Conservation (phyloP, 2,888 invertebrate species). For the Strigamia crassipes region DNA sequence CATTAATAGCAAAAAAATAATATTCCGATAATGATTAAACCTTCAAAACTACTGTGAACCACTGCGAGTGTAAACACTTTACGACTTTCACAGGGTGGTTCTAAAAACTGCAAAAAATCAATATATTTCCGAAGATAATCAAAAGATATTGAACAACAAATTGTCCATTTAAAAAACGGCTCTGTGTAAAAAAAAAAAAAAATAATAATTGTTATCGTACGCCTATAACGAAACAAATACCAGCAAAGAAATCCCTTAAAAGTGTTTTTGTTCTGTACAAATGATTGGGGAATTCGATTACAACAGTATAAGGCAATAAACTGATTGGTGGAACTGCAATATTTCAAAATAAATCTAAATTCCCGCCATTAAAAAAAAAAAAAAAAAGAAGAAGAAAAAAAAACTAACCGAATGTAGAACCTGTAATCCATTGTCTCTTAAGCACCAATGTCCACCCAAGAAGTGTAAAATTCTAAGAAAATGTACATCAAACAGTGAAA, state of each 20-base stretch:
- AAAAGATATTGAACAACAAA: background rate
- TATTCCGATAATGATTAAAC: background rate
- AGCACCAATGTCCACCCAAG: background rate
- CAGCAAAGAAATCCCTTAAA: background rate
- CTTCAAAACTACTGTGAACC: background rate
- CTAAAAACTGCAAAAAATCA: background rate
- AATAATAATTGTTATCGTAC: background rate
- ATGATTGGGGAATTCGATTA: constrained; percentile 13
- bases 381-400: no score
- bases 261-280: background rate
- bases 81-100: background rate
- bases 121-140: background rate
- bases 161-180: constrained; percentile 2
- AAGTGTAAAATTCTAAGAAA: background rate
- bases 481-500: background rate
- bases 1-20: background rate
- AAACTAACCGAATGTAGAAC: background rate
- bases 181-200: background rate
- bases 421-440: background rate
- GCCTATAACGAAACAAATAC: background rate
- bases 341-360: background rate
- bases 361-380: no score
- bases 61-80: background rate
- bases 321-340: constrained; percentile 10
- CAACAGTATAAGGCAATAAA: background rate